Evolutionary conservation across 2,113 vertebrate genomes (phyloP), one percentile per base, ranked within the genome.

Genomic region (Balaeniceps rex): DNA sequence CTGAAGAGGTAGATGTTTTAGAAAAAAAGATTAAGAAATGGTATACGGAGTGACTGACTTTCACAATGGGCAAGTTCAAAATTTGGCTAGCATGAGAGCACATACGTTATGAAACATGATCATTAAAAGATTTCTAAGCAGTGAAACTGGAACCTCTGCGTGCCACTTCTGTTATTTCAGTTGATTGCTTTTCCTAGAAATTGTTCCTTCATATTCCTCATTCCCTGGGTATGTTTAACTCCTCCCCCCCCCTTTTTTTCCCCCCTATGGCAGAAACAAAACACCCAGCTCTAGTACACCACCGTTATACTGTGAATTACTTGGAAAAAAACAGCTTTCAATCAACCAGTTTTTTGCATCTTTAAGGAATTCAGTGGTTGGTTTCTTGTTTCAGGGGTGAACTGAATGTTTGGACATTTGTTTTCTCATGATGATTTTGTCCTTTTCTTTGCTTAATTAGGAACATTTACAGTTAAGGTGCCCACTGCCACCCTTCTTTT

Each of bases 51-150:
- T 36, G 44, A 76, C 31, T 87, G 46, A 29, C 33, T 91, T 83
- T 58, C n/a, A 70, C 33, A 70, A 21, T 3, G 9, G 38, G 4
- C 38, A 68, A 60, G 14, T 63, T 84, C 28, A 87, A 38, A 70
- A 46, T 33, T 8, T 52, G 54, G 4, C 54, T 52, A 52, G 26
- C 7, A 1, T 58, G 28, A 65, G 16, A 74, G 36, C 0, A 0
- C 4, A 5, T 33, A 3, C 18, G 3, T 70, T 51, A 63, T 9
- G 14, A 74, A 93, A 66, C 14, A 8, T 6, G 21, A 31, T 36
- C 4, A 16, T 70, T 78, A 54, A 69, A 75, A 95, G n/a, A 31
- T 34, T 58, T 6, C 11, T 15, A 31, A 64, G 54, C 19, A 64
- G 21, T 17, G 44, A 89, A 86, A 70, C 34, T 46, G 31, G 25